These are phyloP conservation scores for Ooceraea biroi DNA, from an alignment of 1,140 invertebrate genomes.

Conservation along the genomic window DNA sequence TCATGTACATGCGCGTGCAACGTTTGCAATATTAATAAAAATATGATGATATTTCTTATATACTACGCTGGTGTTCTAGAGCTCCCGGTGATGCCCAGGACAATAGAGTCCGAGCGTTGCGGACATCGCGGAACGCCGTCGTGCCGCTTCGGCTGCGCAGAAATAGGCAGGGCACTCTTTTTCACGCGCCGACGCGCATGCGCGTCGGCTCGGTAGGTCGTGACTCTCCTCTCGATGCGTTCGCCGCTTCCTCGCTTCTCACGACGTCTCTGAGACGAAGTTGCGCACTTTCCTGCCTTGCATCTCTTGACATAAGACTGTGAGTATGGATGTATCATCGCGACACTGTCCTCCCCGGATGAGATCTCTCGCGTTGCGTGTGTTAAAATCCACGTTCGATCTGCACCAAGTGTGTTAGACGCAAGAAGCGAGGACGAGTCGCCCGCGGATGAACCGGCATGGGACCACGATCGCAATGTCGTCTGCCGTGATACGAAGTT, in stretches of 20 bases:
- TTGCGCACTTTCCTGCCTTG: slow-evolving; percentile 67
- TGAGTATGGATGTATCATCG: slow-evolving; percentile 76
- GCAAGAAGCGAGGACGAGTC: background rate
- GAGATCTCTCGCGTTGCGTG: background rate
- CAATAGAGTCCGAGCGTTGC: background rate
- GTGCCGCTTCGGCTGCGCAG: background rate
- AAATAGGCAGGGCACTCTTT: slow-evolving; percentile 51
- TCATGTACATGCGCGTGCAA: too few relatives aligned
- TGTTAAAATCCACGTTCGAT: background rate
- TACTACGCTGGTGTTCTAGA: too few relatives aligned
- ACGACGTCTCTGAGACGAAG: slow-evolving; percentile 63
- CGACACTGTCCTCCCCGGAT: too few relatives aligned
- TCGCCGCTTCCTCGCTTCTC: slow-evolving; percentile 51
- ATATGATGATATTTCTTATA: background rate
- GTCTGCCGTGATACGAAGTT: slow-evolving; percentile 69
- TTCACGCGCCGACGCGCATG: slow-evolving; percentile 49
- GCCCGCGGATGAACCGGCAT: slow-evolving; percentile 63
- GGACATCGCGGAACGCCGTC: background rate
- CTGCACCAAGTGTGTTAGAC: background rate
- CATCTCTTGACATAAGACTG: slow-evolving; percentile 72
- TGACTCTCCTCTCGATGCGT: slow-evolving; percentile 26
- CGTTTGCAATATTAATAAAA: background rate
- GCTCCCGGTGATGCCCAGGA: background rate
- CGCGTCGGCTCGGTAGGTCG: slow-evolving; percentile 24
- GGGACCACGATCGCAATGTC: slow-evolving; percentile 67